Base-by-base conservation (phyloP, 1,140 invertebrate genomes). In the Psilanteris sp. region DNA sequence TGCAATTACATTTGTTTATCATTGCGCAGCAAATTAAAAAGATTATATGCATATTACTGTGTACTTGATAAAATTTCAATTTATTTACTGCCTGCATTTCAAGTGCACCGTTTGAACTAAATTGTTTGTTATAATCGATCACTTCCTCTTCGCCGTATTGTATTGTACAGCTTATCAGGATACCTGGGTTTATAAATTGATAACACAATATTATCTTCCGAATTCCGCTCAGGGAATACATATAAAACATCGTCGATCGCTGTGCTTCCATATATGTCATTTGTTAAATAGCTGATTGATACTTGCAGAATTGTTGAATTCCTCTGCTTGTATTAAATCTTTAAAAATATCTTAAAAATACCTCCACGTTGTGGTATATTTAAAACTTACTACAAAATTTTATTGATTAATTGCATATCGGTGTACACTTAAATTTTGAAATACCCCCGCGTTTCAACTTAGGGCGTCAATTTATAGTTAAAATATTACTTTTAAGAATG, bases 121-220 rank as follows among this genome's bases (percentile, higher is more conserved):
- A 54, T 52, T 52, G 22, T 66, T 66, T 54, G 48, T 37, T 52
- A 44, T 26, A 66, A 66, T 44, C 61, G 29, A 66, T 54, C 37
- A 27, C 57, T 48, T 62, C 24, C 34, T 50, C n/a, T n/a, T n/a
- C n/a, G n/a, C n/a, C n/a, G 7, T 16, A 34, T 11, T 7, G 29
- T 39, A 39, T 39, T 41, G 24, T 50, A 7, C 24, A 8, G 44
- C 39, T 67, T 52, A 66, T 43, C 46, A 27, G 9, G 13, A 46
- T 50, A 13, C 26, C 13, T 8, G 13, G 7, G 10, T 59, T 59
- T 46, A 36, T 59, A 34, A n/a, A 44, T 43, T 57, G 37, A 43
- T 66, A 32, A 22, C 27, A 20, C 29, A 50, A 13, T 44, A 39
- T 62, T 48, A 48, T 48, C 18, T 27, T 2, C 7, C 7, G 31